phyloP scores from a whole-genome alignment of 2,797 vertebrate genomes.

The Diplodus sargus region DNA sequence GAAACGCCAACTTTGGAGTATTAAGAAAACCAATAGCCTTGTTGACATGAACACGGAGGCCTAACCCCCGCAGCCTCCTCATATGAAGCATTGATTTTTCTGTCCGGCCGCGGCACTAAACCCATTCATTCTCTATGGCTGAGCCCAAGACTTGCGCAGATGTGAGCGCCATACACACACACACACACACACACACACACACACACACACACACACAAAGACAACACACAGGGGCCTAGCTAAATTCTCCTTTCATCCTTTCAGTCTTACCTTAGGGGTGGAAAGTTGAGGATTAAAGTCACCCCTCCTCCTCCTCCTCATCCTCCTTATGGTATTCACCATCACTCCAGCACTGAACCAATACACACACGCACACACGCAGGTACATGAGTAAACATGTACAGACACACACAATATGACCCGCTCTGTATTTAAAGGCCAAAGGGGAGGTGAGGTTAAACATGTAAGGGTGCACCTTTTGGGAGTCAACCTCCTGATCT shows the following conservation, averaged over 20 bases:
- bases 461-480: constrained; percentile 55
- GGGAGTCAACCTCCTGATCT: constrained; percentile 60
- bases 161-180: constrained; percentile 42
- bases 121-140: constrained; percentile 98
- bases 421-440: constrained; percentile 22
- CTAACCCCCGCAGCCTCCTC: constrained; percentile 99
- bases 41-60: constrained; percentile 99
- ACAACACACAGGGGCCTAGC: constrained; percentile 66
- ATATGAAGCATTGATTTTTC: constrained; percentile 99
- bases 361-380: constrained; percentile 36
- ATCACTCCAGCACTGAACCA: constrained; percentile 53
- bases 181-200: constrained; percentile 46
- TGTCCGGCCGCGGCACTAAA: constrained; percentile 93
- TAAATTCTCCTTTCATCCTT: constrained; percentile 86
- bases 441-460: constrained; percentile 66
- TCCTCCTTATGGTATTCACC: constrained; percentile 67
- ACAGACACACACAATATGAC: not conserved
- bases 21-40: constrained; percentile 99
- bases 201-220: constrained; percentile 47
- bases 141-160: constrained; percentile 68
- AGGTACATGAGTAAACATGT: too few species aligned
- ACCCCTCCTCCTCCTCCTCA: constrained; percentile 67
- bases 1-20: constrained; percentile 97
- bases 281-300: constrained; percentile 91
- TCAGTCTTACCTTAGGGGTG: constrained; percentile 90